Evolutionary conservation across 2,888 invertebrate genomes (phyloP), one percentile per base, ranked within the genome.

Genomic region (Unio delphinus): DNA sequence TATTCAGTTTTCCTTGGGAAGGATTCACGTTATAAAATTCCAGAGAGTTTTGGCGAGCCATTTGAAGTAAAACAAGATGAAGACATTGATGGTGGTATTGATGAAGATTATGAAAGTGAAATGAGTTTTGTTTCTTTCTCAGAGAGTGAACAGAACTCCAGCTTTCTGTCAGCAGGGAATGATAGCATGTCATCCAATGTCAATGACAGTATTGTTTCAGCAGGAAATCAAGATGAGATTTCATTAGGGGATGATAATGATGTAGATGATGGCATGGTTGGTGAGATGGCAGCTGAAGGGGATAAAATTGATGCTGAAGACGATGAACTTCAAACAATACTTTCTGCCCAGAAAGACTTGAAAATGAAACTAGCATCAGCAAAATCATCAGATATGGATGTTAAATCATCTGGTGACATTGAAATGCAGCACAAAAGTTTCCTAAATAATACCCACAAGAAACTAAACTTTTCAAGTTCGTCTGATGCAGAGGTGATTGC

Each of bases 1-100:
- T 86, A 86, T 71, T 85, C 88, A 15, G 84, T 84, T 11, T 86
- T 89, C 70, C 74, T 83, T 0, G 87, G 86, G 17, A 76, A 79
- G 65, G 81, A 80, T 62, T 79, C 79, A 4, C 72, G 68, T 30
- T 75, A 67, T 26, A 74, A 80, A 3, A 69, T 80, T 20, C 72
- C 72, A 18, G 68, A 73, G 18, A 70, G 70, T 56, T 69, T 69
- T 8, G 72, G 73, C 11, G 70, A 72, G 20, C 65, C 59, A 18
- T 75, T 65, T 55, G 77, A 68, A 30, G 70, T 68, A 58, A 71
- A 74, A 55, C 77, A 74, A 28, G 72, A 76, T 55, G 75, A 70
- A 62, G 76, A 76, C 67, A 78, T 69, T 28, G 79, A 75, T 26
- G 80, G 77, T 57, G 81, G 81, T 55, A 69, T 67, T 59, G 80